Percentiles rank a stretch among this genome's conserved stretches.
Evolutionary conservation across 2,113 vertebrate genomes (phyloP).

Genomic region (Chauna torquata): DNA sequence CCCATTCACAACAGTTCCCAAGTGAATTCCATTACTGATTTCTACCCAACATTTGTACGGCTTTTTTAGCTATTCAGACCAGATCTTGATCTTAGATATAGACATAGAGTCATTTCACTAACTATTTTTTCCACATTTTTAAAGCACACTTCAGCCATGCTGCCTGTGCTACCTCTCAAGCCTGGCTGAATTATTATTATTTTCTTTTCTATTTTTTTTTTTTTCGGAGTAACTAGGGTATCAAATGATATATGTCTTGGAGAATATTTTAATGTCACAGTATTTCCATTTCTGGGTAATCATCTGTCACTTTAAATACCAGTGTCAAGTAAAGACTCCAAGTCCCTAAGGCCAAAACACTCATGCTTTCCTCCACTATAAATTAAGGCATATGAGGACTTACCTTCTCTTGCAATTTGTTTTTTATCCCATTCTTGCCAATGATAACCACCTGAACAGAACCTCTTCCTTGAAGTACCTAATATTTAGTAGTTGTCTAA

Average conservation of each 20-base stretch:
- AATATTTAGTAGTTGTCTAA: neutral
- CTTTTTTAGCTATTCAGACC: neutral
- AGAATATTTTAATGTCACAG: constrained; percentile 62
- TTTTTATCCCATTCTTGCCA: neutral
- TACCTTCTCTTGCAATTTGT: neutral
- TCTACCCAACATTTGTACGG: neutral
- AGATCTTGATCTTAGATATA: neutral
- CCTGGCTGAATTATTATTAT: neutral
- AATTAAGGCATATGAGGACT: constrained; percentile 27
- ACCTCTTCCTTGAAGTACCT: neutral
- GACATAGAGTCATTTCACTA: neutral
- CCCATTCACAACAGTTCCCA: neutral
- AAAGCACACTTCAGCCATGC: neutral
- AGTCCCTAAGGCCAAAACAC: constrained; percentile 61
- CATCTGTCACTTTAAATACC: constrained; percentile 57
- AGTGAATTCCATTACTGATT: neutral
- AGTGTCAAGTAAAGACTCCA: constrained; percentile 31
- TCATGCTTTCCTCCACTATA: constrained; percentile 27
- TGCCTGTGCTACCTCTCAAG: neutral
- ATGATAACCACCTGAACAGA: neutral
- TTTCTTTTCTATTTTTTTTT: neutral
- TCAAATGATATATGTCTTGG: constrained; percentile 9
- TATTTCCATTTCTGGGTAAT: constrained; percentile 51
- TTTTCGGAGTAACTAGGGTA: neutral
- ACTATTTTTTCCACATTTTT: neutral